Conservation (phyloP, 2,113 vertebrate species). For the Alosa alosa region DNA sequence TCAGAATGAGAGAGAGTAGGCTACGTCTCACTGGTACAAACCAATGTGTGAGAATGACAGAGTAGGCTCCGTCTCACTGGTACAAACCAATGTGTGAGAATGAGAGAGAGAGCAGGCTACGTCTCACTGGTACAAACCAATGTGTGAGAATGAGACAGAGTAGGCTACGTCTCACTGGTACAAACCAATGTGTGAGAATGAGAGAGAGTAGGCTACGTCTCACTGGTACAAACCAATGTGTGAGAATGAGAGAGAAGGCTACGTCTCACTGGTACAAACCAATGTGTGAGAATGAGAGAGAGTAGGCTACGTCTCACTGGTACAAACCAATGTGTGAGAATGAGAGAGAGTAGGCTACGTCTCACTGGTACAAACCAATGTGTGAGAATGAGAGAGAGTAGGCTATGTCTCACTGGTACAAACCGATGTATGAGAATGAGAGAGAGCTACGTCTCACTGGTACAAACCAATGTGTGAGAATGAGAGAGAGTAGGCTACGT, state of each 20-base stretch:
- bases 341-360: too few species aligned
- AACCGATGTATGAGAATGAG: too few species aligned
- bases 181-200: background rate
- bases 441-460: too few species aligned
- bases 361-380: too few species aligned
- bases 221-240: background rate
- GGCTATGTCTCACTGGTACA: too few species aligned
- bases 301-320: background rate
- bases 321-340: background rate
- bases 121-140: background rate
- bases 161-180: background rate
- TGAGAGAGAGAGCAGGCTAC: background rate
- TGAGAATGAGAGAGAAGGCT: background rate
- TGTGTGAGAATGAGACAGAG: background rate
- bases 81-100: background rate
- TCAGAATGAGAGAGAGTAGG: background rate
- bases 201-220: background rate
- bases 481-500: background rate
- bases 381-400: too few species aligned
- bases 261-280: background rate
- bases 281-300: too few species aligned
- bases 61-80: background rate
- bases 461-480: background rate
- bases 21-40: background rate
- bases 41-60: background rate